phyloP scores from a whole-genome alignment of 2,888 invertebrate species.

The Philhelius pedissequus region DNA sequence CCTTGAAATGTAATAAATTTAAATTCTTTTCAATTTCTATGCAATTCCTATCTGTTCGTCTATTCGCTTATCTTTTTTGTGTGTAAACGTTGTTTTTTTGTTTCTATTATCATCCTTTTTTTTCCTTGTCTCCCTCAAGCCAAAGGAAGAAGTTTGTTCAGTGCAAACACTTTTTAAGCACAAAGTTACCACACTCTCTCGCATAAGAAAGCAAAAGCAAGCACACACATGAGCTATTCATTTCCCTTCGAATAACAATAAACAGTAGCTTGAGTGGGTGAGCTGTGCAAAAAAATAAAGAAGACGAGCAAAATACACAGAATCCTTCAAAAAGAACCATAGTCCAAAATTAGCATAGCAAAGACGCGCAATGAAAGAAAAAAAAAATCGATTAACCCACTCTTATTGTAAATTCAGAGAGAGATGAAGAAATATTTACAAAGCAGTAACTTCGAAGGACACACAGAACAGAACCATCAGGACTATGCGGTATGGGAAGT shows the following conservation, averaged over 20 bases:
- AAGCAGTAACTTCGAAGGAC: slow-evolving; percentile 16
- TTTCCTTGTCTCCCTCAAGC: slow-evolving; percentile 2
- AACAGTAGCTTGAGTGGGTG: slow-evolving; percentile 10
- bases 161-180: slow-evolving; percentile 63
- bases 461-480: slow-evolving; percentile 2
- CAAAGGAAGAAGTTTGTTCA: slow-evolving; percentile 59
- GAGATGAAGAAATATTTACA: slow-evolving; percentile 43
- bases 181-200: slow-evolving; percentile 52
- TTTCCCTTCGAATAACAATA: slow-evolving; percentile 49
- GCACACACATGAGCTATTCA: slow-evolving; percentile 50
- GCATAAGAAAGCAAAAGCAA: slow-evolving; percentile 16
- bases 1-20: slow-evolving; percentile 57
- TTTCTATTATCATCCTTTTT: slow-evolving; percentile 8
- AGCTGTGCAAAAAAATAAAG: not conserved
- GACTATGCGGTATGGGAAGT: not conserved
- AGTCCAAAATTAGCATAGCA: slow-evolving; percentile 66
- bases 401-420: slow-evolving; percentile 3
- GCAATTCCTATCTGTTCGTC: slow-evolving; percentile 6
- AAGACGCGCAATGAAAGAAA: slow-evolving; percentile 17
- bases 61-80: slow-evolving; percentile 17
- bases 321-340: slow-evolving; percentile 45
- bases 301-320: not conserved
- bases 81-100: not conserved
- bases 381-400: slow-evolving; percentile 59
- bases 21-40: slow-evolving; percentile 53